Conservation (phyloP, 2,888 invertebrate genomes). For the Oscheius onirici region DNA sequence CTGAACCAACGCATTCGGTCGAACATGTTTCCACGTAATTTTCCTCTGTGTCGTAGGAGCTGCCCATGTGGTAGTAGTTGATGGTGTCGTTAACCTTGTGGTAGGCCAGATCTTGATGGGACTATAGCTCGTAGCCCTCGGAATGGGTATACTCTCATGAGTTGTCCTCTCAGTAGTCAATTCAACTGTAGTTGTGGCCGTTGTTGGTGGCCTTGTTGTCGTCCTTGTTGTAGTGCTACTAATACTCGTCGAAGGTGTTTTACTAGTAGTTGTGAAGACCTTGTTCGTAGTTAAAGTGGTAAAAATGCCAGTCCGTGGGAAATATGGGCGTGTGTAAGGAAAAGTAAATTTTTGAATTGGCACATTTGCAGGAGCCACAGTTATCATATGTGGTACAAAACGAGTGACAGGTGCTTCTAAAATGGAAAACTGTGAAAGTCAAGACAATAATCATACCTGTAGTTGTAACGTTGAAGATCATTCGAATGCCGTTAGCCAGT, state of each 20-base stretch:
- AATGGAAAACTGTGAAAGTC: not conserved
- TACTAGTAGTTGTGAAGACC: not conserved
- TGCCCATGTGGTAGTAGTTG: slow-evolving; percentile 17
- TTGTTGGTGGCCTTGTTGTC: slow-evolving; percentile 8
- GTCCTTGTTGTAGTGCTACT: slow-evolving; percentile 15
- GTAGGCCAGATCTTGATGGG: slow-evolving; percentile 29
- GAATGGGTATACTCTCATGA: slow-evolving; percentile 19
- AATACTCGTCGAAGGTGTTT: not conserved
- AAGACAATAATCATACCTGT: not conserved
- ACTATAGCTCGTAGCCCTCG: slow-evolving; percentile 25
- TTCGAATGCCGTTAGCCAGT: slow-evolving; percentile 40
- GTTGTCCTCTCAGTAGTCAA: slow-evolving; percentile 5
- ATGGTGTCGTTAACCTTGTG: slow-evolving; percentile 24
- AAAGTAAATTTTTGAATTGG: slow-evolving; percentile 24
- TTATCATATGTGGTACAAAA: slow-evolving; percentile 40
- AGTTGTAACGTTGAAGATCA: slow-evolving; percentile 48
- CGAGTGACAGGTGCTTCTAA: slow-evolving; percentile 2
- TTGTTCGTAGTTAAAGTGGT: not conserved
- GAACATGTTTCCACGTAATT: slow-evolving; percentile 22
- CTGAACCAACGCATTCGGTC: not conserved
- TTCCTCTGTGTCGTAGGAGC: slow-evolving; percentile 7
- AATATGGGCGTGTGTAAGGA: slow-evolving; percentile 16
- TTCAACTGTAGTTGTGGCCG: not conserved
- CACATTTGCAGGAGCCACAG: slow-evolving; percentile 20
- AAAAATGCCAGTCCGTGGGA: not conserved